Percentiles rank a stretch among this genome's conserved stretches.
Evolutionary conservation across 2,113 vertebrate species (phyloP).

Genomic region (Macroglossus sobrinus): DNA sequence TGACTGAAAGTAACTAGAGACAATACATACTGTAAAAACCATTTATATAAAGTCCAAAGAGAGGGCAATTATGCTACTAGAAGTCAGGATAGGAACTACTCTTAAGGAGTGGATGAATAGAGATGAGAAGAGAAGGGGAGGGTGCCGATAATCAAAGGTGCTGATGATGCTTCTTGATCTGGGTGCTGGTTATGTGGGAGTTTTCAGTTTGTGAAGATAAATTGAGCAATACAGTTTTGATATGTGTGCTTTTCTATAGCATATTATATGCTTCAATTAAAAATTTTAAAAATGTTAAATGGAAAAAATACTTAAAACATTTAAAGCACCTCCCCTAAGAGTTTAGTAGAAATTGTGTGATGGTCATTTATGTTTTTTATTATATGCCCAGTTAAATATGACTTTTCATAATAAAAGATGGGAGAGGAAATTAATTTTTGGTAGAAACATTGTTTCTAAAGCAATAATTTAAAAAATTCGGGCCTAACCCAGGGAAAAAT

Average conservation of each 20-base stretch:
- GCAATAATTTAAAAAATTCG: constrained; percentile 13
- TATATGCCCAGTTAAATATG: neutral
- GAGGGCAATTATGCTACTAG: neutral
- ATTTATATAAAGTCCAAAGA: neutral
- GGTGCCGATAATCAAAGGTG: neutral
- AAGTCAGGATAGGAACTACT: neutral
- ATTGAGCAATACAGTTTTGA: neutral
- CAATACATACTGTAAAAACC: neutral
- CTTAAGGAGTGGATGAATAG: neutral
- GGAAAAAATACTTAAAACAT: neutral
- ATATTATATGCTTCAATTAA: neutral
- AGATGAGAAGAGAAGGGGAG: neutral
- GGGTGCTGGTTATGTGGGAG: neutral
- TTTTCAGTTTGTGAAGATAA: neutral
- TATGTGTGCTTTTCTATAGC: neutral
- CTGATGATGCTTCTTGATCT: neutral
- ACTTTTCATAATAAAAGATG: neutral
- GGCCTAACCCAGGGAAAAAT: neutral
- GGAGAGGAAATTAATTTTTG: neutral
- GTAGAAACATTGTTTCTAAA: neutral
- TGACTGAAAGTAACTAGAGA: neutral
- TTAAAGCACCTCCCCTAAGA: neutral
- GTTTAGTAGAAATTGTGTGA: neutral
- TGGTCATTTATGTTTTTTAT: constrained; percentile 10
- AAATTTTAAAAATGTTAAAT: neutral